phyloP scores from a whole-genome alignment of 92 coral and sea anemone genomes.

The Pocillopora meandrina region DNA sequence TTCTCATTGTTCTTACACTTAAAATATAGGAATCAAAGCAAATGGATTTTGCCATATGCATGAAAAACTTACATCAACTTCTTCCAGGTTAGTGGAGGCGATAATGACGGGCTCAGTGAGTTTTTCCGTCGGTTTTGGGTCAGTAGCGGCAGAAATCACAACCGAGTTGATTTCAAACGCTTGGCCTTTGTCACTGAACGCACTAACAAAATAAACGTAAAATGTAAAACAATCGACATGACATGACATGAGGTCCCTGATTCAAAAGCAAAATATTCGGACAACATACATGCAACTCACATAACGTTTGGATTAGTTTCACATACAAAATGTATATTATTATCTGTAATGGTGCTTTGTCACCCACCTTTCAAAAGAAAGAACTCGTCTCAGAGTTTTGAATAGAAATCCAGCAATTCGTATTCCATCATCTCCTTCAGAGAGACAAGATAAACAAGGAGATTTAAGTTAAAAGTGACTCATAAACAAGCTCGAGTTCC shows the following conservation, averaged over 20 bases:
- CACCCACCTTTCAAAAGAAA: conserved; percentile 76
- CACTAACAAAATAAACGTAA: conserved; percentile 39
- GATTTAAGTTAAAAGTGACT: not conserved
- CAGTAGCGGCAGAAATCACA: conserved; percentile 63
- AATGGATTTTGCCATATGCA: not conserved
- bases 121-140: conserved; percentile 58
- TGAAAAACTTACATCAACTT: conserved; percentile 54
- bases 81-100: conserved; percentile 68
- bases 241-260: no score
- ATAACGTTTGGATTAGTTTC: not conserved
- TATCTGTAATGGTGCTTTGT: no score
- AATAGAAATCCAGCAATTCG: conserved; percentile 71
- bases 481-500: not conserved
- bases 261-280: no score
- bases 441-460: not conserved
- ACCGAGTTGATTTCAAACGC: conserved; percentile 82
- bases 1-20: not conserved
- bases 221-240: not conserved
- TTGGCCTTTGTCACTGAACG: conserved; percentile 71
- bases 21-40: not conserved
- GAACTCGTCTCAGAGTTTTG: conserved; percentile 73
- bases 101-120: conserved; percentile 69
- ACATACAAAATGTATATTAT: not conserved
- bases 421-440: conserved; percentile 39
- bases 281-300: no score